Conservation (phyloP, 2,797 vertebrate genomes). For the Scleropages formosus region DNA sequence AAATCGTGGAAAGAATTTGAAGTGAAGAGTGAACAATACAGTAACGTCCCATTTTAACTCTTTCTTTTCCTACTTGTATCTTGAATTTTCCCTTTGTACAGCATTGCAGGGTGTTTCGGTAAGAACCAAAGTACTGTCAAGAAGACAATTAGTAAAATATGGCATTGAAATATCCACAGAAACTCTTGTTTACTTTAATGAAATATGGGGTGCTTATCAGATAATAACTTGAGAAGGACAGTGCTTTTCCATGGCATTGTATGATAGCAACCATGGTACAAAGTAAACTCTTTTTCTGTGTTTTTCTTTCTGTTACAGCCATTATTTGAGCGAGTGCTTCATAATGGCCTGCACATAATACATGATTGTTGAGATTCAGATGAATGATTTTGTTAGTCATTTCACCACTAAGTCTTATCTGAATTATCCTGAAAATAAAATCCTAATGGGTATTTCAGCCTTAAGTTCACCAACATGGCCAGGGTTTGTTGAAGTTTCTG, state of each 20-base stretch:
- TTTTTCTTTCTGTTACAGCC: too few species aligned
- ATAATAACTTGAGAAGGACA: too few species aligned
- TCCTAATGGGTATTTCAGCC: background rate
- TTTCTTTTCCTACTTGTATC: background rate
- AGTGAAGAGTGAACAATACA: background rate
- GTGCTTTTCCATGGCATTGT: too few species aligned
- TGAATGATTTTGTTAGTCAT: too few species aligned
- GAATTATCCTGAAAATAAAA: background rate
- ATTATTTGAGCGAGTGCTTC: too few species aligned
- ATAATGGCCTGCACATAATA: too few species aligned
- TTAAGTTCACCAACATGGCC: background rate
- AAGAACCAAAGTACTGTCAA: background rate
- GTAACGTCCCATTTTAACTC: conserved; percentile 24
- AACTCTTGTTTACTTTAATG: background rate
- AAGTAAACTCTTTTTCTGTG: too few species aligned
- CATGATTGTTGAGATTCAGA: too few species aligned
- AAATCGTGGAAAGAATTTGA: conserved; percentile 26
- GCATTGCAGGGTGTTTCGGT: conserved; percentile 3
- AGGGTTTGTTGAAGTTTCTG: background rate
- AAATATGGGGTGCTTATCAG: background rate
- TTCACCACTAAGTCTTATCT: background rate
- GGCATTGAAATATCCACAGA: background rate
- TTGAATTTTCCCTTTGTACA: background rate
- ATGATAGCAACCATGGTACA: too few species aligned
- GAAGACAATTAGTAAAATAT: background rate